phyloP scores from a whole-genome alignment of 1,140 invertebrate genomes.

The Bombus polaris region DNA sequence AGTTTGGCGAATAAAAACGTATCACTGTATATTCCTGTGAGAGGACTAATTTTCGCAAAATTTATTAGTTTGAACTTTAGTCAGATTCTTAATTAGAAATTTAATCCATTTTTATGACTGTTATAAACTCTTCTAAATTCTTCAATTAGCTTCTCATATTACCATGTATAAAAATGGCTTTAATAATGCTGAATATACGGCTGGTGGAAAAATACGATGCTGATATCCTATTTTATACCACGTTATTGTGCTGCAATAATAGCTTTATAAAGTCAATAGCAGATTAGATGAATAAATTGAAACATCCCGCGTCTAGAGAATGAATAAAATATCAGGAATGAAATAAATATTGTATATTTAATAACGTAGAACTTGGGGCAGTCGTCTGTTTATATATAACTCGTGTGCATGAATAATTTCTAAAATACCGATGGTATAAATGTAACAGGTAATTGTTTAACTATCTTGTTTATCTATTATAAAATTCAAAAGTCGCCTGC shows the following conservation, averaged over 20 bases:
- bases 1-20: no score
- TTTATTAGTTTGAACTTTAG: no score
- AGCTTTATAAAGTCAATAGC: not conserved
- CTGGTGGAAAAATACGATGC: not conserved
- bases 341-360: conserved; percentile 4
- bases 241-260: not conserved
- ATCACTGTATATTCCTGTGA: no score
- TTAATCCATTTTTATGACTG: no score
- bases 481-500: no score
- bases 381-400: not conserved
- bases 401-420: not conserved
- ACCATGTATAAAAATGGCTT: no score
- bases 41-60: no score
- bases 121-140: no score
- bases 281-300: not conserved
- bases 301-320: not conserved
- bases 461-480: not conserved
- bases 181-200: not conserved
- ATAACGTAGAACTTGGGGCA: not conserved
- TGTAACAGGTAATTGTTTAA: no score
- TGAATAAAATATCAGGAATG: conserved; percentile 5
- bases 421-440: not conserved
- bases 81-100: no score
- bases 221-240: not conserved
- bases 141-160: no score